Conservation (phyloP, 2,888 invertebrate genomes). For the Odontocerum albicorne region DNA sequence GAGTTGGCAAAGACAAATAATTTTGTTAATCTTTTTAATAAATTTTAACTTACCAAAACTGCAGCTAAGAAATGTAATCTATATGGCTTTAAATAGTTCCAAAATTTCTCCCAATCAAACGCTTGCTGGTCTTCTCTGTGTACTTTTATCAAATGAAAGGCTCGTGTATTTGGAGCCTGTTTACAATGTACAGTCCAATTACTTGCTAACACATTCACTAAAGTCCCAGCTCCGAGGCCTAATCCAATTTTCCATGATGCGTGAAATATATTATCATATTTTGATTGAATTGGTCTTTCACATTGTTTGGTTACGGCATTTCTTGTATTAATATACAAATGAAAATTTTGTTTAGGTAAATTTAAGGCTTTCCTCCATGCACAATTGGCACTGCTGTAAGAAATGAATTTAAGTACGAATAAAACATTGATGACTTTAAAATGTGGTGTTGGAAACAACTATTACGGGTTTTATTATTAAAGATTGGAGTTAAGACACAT, state of each 20-base stretch:
- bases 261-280: conserved; percentile 39
- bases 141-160: conserved; percentile 59
- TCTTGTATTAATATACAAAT: conserved; percentile 4
- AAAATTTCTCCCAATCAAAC: conserved; percentile 80
- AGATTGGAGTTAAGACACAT: neutral
- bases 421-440: conserved; percentile 5
- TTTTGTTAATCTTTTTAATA: no score
- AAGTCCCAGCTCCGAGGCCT: conserved; percentile 52
- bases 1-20: no score
- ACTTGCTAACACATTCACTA: conserved; percentile 44
- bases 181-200: conserved; percentile 69
- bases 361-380: neutral
- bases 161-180: conserved; percentile 53
- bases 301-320: conserved; percentile 14
- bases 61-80: conserved; percentile 76
- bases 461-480: neutral
- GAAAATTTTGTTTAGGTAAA: conserved; percentile 5
- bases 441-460: neutral
- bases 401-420: no score
- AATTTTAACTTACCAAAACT: conserved; percentile 62
- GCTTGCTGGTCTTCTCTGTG: conserved; percentile 55
- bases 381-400: conserved; percentile 8
- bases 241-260: conserved; percentile 54
- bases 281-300: conserved; percentile 2
- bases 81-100: conserved; percentile 74